phyloP scores from a whole-genome alignment of 2,797 vertebrate genomes.

The Arrhamphus sclerolepis region DNA sequence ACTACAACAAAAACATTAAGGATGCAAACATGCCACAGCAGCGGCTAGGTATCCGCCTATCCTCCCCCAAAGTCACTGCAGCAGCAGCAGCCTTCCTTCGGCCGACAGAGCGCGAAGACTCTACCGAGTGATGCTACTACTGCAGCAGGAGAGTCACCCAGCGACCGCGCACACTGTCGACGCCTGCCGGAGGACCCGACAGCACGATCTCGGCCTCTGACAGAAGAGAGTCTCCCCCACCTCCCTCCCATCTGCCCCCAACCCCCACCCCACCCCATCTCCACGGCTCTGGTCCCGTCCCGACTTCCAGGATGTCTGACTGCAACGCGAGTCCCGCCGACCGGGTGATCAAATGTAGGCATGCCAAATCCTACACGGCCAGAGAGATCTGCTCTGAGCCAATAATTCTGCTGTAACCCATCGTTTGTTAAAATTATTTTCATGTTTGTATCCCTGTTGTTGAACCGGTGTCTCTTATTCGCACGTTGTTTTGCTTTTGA shows the following conservation, averaged over 20 bases:
- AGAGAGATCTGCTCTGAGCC: constrained; percentile 46
- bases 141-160: constrained; percentile 68
- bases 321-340: constrained; percentile 78
- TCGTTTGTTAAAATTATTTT: neutral
- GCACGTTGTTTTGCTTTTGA: constrained; percentile 22
- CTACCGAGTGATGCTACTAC: constrained; percentile 77
- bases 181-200: constrained; percentile 57
- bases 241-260: constrained; percentile 13
- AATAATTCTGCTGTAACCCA: constrained; percentile 30
- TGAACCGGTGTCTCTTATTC: constrained; percentile 35
- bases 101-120: constrained; percentile 67
- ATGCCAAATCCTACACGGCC: constrained; percentile 60
- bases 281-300: constrained; percentile 43
- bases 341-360: constrained; percentile 83
- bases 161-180: constrained; percentile 56
- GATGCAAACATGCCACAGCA: constrained; percentile 63
- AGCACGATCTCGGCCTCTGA: constrained; percentile 54
- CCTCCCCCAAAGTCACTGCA: constrained; percentile 57
- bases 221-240: constrained; percentile 45
- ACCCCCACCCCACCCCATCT: constrained; percentile 35
- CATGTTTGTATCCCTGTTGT: constrained; percentile 44
- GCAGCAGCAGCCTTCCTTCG: constrained; percentile 74
- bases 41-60: constrained; percentile 47
- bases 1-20: constrained; percentile 29
- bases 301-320: constrained; percentile 82